Percentiles rank a stretch among this genome's conserved stretches.
phyloP scores from a whole-genome alignment of 2,888 invertebrate species.

The Pseudococcus jackbeardsleyi region DNA sequence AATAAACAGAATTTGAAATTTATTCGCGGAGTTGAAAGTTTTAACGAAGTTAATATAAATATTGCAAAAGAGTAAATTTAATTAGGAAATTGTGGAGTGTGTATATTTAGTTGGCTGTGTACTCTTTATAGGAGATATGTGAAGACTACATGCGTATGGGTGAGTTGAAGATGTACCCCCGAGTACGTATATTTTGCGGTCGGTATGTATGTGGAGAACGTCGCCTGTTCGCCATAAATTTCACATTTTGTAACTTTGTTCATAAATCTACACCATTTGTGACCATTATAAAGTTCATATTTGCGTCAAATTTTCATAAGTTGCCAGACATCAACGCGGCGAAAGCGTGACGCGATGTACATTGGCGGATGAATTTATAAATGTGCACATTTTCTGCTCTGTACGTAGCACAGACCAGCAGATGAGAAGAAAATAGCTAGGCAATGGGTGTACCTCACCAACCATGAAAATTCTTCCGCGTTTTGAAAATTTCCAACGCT shows the following conservation, averaged over 20 bases:
- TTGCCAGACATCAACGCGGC: not conserved
- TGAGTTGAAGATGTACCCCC: not conserved
- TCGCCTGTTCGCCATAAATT: constrained; percentile 26
- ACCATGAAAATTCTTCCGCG: constrained; percentile 23
- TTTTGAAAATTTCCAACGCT: not conserved
- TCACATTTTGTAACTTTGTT: constrained; percentile 37
- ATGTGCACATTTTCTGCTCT: not conserved
- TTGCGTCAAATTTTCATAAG: constrained; percentile 28
- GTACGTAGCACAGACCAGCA: not conserved
- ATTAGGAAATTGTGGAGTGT: not conserved
- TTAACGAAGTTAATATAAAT: not conserved
- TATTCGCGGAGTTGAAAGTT: not conserved
- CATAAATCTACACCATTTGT: constrained; percentile 42
- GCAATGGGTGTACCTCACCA: not conserved
- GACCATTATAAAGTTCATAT: constrained; percentile 32
- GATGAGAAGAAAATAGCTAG: not conserved
- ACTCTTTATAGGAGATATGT: not conserved
- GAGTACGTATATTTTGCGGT: not conserved
- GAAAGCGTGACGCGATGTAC: not conserved
- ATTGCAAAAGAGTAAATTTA: not conserved
- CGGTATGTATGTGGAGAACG: not conserved
- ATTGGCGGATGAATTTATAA: not conserved
- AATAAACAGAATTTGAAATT: not conserved
- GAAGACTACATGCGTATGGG: not conserved
- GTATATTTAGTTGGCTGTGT: too few relatives aligned